These are phyloP conservation scores for Balaenoptera acutorostrata DNA, from an alignment of 2,113 vertebrate species.

Conservation along the genomic window DNA sequence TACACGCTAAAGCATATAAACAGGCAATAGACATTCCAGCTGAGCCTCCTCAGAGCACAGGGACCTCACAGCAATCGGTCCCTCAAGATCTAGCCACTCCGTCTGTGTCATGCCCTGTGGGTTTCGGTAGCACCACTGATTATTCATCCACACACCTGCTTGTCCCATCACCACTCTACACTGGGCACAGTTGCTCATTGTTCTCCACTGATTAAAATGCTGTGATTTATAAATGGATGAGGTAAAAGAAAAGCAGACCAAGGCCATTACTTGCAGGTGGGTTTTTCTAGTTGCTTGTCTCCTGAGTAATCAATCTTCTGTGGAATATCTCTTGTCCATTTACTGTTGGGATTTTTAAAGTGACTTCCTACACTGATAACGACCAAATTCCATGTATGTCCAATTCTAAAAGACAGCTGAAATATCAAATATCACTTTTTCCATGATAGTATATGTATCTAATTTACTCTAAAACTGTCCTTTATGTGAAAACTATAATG, in stretches of 20 bases:
- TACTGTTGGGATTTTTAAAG: neutral
- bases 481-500: neutral
- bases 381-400: neutral
- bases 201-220: constrained; percentile 59
- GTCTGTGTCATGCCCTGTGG: constrained; percentile 38
- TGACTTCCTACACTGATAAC: neutral
- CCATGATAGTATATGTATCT: neutral
- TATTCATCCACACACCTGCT: constrained; percentile 48
- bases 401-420: constrained; percentile 13
- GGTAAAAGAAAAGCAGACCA: constrained; percentile 54
- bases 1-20: neutral
- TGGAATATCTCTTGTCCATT: neutral
- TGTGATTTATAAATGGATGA: constrained; percentile 50
- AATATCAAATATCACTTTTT: neutral
- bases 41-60: neutral
- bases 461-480: neutral
- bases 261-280: constrained; percentile 31
- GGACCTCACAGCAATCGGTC: neutral
- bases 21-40: neutral
- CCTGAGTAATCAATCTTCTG: constrained; percentile 37
- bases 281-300: constrained; percentile 42
- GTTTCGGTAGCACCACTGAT: constrained; percentile 43
- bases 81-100: neutral
- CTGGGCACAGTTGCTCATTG: constrained; percentile 32
- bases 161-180: neutral